Evolutionary conservation across 2,113 vertebrate genomes (phyloP), one percentile per base, ranked within the genome.

Genomic region (Aegotheles bennettii): DNA sequence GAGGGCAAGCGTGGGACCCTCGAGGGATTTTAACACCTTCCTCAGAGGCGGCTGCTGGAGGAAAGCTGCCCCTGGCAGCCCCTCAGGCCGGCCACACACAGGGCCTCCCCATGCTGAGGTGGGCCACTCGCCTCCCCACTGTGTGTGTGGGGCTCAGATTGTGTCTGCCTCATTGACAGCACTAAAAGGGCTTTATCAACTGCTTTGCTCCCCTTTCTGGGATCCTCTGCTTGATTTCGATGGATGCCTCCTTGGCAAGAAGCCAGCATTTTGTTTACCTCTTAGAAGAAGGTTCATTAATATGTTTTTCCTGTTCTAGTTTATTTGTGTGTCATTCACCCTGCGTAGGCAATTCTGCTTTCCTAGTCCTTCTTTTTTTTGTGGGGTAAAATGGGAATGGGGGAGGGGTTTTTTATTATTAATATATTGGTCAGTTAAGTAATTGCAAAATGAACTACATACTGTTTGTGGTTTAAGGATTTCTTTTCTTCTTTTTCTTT

Each of bases 231-330:
- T 67, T 64, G 48, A 65, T 79, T 78, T 69, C 36, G 7, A 45
- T 78, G 60, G 11, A 10, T 82, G 87, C 64, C 77, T 91, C 57
- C 51, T 59, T 73, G 96, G 96, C 73, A 0, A 68, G 90, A n/a
- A 57, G 93, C 96, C 95, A 93, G 38, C 18, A 28, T 63, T 81
- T 89, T 93, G 94, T 96, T 95, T 92, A 76, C 79, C 70, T 87
- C 91, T 67, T 76, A 31, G 61, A 89, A 42, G 83, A 84, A 84
- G 76, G 56, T 86, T 84, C 88, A 92, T 97, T 96, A 96, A 88
- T 95, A 33, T 84, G 77, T 89, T 96, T 92, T 95, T 84, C 79
- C 92, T 45, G 29, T 45, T 91, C 50, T 54, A 18, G 70, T 90
- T 95, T 94, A 70, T 88, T 93, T 89, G 78, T 69, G 69, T 80